phyloP scores from a whole-genome alignment of 2,113 vertebrate species.

The Macroglossus sobrinus region DNA sequence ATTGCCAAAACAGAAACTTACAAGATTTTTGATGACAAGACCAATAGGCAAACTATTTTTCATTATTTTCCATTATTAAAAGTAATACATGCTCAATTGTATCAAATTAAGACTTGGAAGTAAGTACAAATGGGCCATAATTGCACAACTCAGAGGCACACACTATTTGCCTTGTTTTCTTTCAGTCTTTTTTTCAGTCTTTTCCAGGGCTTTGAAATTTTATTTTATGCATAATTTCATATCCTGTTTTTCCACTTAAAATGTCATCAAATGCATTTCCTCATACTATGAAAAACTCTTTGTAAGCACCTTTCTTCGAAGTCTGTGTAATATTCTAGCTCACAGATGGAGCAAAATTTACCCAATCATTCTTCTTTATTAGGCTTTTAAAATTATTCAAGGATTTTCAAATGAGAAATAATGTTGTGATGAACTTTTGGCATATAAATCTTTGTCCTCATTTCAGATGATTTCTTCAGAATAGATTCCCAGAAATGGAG shows the following conservation, averaged over 20 bases:
- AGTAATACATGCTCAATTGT: background rate
- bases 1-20: background rate
- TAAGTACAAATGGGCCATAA: background rate
- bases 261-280: constrained; percentile 33
- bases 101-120: constrained; percentile 6
- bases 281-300: background rate
- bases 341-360: background rate
- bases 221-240: constrained; percentile 41
- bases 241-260: constrained; percentile 29
- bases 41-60: background rate
- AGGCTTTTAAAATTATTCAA: constrained; percentile 20
- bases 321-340: background rate
- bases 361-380: background rate
- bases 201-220: constrained; percentile 33
- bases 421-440: background rate
- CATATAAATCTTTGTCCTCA: background rate
- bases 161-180: background rate
- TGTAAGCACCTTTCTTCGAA: background rate
- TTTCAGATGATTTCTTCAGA: background rate
- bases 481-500: constrained; percentile 17
- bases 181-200: background rate
- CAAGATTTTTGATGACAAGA: background rate
- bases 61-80: background rate
- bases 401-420: background rate
- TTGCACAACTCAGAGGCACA: background rate